Conservation (phyloP, 2,797 vertebrate species). For the Heterohyrax brucei region DNA sequence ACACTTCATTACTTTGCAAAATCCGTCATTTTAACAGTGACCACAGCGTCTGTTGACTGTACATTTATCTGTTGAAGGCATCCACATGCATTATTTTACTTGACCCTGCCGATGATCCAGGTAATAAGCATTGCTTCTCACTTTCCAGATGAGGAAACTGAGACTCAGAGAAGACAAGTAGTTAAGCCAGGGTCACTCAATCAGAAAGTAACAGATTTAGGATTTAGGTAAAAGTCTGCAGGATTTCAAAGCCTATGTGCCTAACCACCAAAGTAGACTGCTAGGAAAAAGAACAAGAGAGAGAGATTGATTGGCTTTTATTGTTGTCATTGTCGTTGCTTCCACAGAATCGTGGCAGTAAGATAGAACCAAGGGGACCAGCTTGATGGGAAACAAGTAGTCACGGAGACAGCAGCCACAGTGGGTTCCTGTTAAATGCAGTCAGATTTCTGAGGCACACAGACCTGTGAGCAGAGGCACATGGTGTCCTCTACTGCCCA, state of each 20-base stretch:
- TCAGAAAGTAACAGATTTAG: background rate
- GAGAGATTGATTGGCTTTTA: background rate
- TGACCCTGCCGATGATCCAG: background rate
- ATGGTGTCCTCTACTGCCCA: conserved; percentile 48
- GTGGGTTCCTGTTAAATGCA: background rate
- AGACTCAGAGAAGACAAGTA: background rate
- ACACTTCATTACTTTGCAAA: background rate
- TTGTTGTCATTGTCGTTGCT: background rate
- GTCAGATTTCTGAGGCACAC: conserved; percentile 11
- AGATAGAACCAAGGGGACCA: background rate
- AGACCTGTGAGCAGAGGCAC: background rate
- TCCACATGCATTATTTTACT: background rate
- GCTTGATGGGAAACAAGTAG: background rate
- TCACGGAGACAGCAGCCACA: background rate
- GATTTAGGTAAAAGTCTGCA: background rate
- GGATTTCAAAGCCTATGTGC: background rate
- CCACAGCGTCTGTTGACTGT: background rate
- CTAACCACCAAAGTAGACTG: background rate
- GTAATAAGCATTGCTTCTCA: background rate
- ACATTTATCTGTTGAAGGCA: background rate
- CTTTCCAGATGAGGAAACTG: background rate
- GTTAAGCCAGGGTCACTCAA: background rate
- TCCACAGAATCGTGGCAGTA: conserved; percentile 1
- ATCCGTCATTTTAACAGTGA: background rate
- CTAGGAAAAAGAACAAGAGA: conserved; percentile 30